Conservation (phyloP, 2,888 invertebrate species). For the Teinopalpus imperialis region DNA sequence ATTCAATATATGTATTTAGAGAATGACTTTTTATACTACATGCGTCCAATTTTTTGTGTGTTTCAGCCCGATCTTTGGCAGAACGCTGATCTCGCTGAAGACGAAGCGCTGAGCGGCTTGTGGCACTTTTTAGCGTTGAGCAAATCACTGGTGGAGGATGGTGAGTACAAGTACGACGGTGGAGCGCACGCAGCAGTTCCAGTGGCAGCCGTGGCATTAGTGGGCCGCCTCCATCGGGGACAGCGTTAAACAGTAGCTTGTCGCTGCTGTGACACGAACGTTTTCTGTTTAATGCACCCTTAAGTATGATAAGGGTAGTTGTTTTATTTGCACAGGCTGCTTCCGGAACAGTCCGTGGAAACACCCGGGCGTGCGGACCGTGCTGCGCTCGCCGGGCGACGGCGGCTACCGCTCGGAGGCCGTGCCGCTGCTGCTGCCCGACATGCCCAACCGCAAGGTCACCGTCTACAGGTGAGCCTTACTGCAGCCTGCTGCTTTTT, state of each 20-base stretch:
- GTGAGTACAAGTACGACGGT: too few relatives aligned
- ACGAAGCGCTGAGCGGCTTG: constrained; percentile 87
- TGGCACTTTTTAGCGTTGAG: constrained; percentile 93
- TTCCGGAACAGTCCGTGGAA: constrained; percentile 81
- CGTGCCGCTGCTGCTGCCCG: constrained; percentile 83
- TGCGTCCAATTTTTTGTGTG: constrained; percentile 7
- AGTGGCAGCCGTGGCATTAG: too few relatives aligned
- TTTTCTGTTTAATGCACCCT: too few relatives aligned
- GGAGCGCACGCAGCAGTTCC: too few relatives aligned
- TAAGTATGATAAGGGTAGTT: too few relatives aligned
- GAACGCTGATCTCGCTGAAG: constrained; percentile 90
- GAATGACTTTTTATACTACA: too few relatives aligned
- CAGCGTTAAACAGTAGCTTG: too few relatives aligned
- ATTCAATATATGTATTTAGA: too few relatives aligned
- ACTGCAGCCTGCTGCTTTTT: too few relatives aligned
- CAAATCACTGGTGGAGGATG: constrained; percentile 86
- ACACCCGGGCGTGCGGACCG: constrained; percentile 84
- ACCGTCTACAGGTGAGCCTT: constrained; percentile 55
- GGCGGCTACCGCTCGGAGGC: constrained; percentile 83
- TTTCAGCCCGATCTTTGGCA: constrained; percentile 87
- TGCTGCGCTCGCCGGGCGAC: constrained; percentile 68
- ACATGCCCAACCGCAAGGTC: constrained; percentile 80
- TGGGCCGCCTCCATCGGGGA: too few relatives aligned
- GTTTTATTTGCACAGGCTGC: constrained; percentile 64
- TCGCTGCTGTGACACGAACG: too few relatives aligned